Conservation (phyloP, 2,888 invertebrate genomes). For the Drosophila greeni region DNA sequence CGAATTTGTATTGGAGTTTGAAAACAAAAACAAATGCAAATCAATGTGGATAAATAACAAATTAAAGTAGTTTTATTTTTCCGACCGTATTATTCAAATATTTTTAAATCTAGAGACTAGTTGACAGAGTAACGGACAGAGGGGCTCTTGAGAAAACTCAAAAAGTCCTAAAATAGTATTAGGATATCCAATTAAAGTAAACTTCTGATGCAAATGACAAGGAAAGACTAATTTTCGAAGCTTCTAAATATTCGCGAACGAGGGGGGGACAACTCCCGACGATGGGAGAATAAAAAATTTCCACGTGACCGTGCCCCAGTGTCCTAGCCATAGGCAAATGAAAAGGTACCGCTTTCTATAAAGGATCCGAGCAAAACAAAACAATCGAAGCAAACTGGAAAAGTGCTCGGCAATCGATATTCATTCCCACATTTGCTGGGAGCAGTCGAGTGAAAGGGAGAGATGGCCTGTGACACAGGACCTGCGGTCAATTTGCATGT, state of each 20-base stretch:
- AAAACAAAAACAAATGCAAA: no score
- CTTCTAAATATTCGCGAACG: neutral
- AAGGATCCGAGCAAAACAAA: constrained; percentile 35
- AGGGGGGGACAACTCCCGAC: neutral
- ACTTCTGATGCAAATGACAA: neutral
- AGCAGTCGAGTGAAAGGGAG: neutral
- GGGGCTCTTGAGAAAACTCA: no score
- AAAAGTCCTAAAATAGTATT: neutral
- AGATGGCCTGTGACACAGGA: constrained; percentile 1
- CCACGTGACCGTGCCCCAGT: neutral
- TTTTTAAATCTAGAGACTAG: no score
- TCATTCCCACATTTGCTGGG: constrained; percentile 10
- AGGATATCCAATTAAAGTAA: neutral
- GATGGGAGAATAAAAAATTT: neutral
- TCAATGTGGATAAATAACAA: no score
- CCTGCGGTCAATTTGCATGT: constrained; percentile 53
- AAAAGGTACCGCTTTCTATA: constrained; percentile 22
- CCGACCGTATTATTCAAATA: no score
- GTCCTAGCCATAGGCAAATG: constrained; percentile 20
- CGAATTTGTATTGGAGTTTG: no score
- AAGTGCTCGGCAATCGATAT: constrained; percentile 34
- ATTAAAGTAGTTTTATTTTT: no score
- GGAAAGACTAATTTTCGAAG: neutral
- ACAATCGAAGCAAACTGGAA: constrained; percentile 22
- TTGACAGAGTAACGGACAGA: neutral